Evolutionary conservation across 2,888 invertebrate genomes (phyloP).

Genomic region (Lobophora halterata): DNA sequence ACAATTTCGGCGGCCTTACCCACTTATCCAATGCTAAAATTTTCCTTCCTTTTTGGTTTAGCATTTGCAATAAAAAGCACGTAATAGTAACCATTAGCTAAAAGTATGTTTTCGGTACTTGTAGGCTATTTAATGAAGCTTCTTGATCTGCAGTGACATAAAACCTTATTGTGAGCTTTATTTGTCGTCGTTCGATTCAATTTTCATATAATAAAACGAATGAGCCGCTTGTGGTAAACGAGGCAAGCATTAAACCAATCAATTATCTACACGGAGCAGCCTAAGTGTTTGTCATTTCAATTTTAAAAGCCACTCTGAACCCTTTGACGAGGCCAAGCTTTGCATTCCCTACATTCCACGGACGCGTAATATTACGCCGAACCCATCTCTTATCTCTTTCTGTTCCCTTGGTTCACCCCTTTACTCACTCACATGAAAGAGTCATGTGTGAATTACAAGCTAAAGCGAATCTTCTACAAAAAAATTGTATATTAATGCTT

Average conservation of each 20-base stretch:
- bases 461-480: slow-evolving; percentile 47
- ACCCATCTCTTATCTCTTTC: slow-evolving; percentile 45
- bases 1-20: too few species aligned
- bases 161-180: too few species aligned
- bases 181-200: too few species aligned
- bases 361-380: slow-evolving; percentile 54
- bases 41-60: too few species aligned
- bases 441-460: slow-evolving; percentile 40
- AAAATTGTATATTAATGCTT: too few species aligned
- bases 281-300: slow-evolving; percentile 71
- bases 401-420: slow-evolving; percentile 45
- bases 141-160: too few species aligned
- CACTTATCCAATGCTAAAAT: too few species aligned
- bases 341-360: slow-evolving; percentile 66
- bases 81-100: too few species aligned
- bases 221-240: too few species aligned
- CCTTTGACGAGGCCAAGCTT: slow-evolving; percentile 66
- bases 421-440: slow-evolving; percentile 38
- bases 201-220: not conserved
- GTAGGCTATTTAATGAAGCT: too few species aligned
- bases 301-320: slow-evolving; percentile 68
- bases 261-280: slow-evolving; percentile 50
- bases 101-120: too few species aligned
- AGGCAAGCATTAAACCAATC: slow-evolving; percentile 44
- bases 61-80: too few species aligned